Conservation (phyloP, 2,113 vertebrate species). For the Merops nubicus region DNA sequence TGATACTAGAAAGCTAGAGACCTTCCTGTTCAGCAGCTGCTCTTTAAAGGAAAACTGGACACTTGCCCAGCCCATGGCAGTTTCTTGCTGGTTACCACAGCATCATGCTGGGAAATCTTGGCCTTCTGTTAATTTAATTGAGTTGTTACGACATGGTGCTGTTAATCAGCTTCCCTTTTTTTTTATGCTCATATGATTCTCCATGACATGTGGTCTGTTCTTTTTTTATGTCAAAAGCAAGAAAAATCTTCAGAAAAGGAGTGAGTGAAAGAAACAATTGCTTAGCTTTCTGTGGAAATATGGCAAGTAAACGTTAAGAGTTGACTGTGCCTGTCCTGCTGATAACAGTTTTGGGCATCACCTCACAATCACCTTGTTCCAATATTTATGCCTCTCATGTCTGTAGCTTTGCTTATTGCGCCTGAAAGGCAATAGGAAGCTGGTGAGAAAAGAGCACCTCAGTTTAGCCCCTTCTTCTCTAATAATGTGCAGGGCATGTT, state of each 20-base stretch:
- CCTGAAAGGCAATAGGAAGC: not conserved
- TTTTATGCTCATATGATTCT: not conserved
- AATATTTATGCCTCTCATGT: not conserved
- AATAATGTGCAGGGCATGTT: not conserved
- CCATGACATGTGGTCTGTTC: not conserved
- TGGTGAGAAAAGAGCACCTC: not conserved
- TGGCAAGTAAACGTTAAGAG: not conserved
- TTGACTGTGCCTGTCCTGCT: not conserved
- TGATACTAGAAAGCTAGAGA: not conserved
- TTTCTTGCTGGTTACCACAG: not conserved
- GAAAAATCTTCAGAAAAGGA: not conserved
- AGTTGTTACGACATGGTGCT: not conserved
- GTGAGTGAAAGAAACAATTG: not conserved
- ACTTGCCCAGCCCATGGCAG: not conserved
- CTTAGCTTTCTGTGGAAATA: not conserved
- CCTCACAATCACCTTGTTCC: not conserved
- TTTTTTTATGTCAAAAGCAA: not conserved
- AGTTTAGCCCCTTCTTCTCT: not conserved
- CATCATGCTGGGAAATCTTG: conserved; percentile 36
- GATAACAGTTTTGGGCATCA: not conserved
- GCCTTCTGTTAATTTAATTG: not conserved
- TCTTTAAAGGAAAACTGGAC: not conserved
- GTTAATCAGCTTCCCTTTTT: not conserved
- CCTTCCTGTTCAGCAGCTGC: not conserved
- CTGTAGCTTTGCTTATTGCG: not conserved